Evolutionary conservation across 2,113 vertebrate species (phyloP).

Genomic region (Osmerus eperlanus): DNA sequence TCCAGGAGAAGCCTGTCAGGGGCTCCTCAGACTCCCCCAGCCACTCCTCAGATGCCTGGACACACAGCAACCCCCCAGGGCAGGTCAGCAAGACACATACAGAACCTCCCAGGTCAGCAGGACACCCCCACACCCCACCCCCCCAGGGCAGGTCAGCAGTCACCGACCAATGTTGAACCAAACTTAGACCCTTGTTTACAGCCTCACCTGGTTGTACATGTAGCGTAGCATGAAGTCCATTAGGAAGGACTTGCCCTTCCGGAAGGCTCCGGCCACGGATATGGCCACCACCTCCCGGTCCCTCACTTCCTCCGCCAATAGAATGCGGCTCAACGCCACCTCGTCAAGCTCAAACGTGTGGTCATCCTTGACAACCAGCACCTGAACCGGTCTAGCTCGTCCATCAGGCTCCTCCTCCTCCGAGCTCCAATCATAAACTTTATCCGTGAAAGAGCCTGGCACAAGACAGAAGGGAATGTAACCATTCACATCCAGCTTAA

Average conservation of each 20-base stretch:
- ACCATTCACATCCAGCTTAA: neutral
- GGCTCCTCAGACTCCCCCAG: conserved; percentile 89
- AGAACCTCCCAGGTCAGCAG: too few species aligned
- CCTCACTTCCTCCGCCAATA: conserved; percentile 86
- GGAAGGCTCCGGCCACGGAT: conserved; percentile 94
- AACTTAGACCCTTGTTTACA: neutral
- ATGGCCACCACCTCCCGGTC: conserved; percentile 94
- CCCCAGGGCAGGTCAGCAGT: conserved; percentile 1
- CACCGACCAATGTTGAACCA: neutral
- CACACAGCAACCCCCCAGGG: neutral
- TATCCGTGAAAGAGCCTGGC: conserved; percentile 82
- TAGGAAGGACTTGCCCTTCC: conserved; percentile 98
- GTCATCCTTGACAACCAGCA: conserved; percentile 94
- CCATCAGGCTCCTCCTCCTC: conserved; percentile 92
- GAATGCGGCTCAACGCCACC: conserved; percentile 85
- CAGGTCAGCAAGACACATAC: conserved; percentile 8
- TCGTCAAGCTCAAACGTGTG: conserved; percentile 97
- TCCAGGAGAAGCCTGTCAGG: conserved; percentile 95
- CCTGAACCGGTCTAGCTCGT: conserved; percentile 88
- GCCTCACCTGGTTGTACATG: conserved; percentile 92
- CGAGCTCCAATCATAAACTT: conserved; percentile 90
- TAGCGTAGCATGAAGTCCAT: conserved; percentile 99
- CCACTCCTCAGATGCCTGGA: conserved; percentile 84
- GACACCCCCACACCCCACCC: conserved; percentile 83
- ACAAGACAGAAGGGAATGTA: conserved; percentile 5